phyloP scores from a whole-genome alignment of 2,797 vertebrate species.

The Pangasius larnaudii region DNA sequence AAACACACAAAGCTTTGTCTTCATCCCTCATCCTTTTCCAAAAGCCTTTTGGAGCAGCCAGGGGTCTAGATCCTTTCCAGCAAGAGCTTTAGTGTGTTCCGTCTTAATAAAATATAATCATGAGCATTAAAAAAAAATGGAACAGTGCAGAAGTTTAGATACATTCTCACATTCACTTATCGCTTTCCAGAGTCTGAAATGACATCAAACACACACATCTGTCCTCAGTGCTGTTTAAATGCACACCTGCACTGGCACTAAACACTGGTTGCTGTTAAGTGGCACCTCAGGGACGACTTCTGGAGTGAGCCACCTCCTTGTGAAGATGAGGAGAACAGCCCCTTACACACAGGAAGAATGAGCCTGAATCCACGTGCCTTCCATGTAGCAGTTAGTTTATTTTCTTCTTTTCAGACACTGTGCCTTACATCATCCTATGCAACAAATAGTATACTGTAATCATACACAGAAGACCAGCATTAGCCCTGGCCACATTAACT shows the following conservation, averaged over 20 bases:
- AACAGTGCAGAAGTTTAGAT: conserved; percentile 2
- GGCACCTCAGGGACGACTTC: conserved; percentile 52
- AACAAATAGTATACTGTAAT: conserved; percentile 52
- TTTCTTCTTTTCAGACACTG: conserved; percentile 41
- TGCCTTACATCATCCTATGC: conserved; percentile 55
- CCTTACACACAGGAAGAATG: not conserved
- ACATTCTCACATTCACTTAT: not conserved
- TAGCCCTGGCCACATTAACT: conserved; percentile 46
- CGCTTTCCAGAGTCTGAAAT: conserved; percentile 5
- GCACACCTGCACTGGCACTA: not conserved
- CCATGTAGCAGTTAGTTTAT: conserved; percentile 49
- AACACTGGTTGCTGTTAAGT: conserved; percentile 36
- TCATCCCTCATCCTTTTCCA: not conserved
- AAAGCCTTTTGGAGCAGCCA: not conserved
- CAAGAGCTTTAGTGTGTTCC: not conserved
- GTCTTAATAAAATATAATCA: not conserved
- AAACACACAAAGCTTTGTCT: not conserved
- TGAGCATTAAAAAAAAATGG: not conserved
- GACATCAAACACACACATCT: not conserved
- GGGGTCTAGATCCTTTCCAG: not conserved
- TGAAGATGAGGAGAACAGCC: not conserved
- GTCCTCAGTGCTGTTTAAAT: not conserved
- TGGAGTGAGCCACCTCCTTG: not conserved
- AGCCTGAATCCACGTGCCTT: conserved; percentile 45
- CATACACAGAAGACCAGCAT: conserved; percentile 40